Evolutionary conservation across 2,113 vertebrate genomes (phyloP), one percentile per base, ranked within the genome.

Genomic region (Chauna torquata): DNA sequence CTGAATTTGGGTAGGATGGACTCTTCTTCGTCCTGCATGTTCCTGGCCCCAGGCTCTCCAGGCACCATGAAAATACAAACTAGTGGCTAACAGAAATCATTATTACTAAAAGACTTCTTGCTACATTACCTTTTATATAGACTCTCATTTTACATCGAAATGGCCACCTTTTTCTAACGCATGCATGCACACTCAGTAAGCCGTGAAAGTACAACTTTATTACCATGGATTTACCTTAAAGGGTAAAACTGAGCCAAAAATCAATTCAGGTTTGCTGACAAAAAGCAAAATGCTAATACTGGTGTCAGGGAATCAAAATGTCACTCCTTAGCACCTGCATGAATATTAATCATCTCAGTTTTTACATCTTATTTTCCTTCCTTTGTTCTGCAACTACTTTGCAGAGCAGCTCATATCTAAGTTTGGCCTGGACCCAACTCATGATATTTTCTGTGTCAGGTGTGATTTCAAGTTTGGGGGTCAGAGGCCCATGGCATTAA

Each of bases 221-320:
- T 94, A 91, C 75, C 84, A 64, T 1, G 34, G 89, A 92, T 86
- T 97, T 96, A 96, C 68, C 94, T 97, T 89, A 95, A 93, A 97
- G 84, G 75, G 84, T 79, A 97, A 92, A 95, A 94, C 82, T 64
- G 91, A 97, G 89, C 71, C 91, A 95, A 97, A 95, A 94, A 97
- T 96, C 94, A 96, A 94, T 97, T 93, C 50, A 61, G 36, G 68
- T 94, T 93, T 96, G 95, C 95, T 96, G 97, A 96, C 97, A 97
- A 95, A 96, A 96, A 90, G 94, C 91, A 96, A 97, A 96, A 97
- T 96, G 95, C 87, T 96, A 97, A 96, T 88, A 94, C 78, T 57
- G 55, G 89, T 94, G 89, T 96, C 91, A 91, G 25, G 84, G 87
- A 97, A 95, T 91, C 94, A 95, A 90, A 96, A 97, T 96, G 95